Evolutionary conservation across 2,888 invertebrate genomes (phyloP).

Genomic region (Tanytarsus gracilentus): DNA sequence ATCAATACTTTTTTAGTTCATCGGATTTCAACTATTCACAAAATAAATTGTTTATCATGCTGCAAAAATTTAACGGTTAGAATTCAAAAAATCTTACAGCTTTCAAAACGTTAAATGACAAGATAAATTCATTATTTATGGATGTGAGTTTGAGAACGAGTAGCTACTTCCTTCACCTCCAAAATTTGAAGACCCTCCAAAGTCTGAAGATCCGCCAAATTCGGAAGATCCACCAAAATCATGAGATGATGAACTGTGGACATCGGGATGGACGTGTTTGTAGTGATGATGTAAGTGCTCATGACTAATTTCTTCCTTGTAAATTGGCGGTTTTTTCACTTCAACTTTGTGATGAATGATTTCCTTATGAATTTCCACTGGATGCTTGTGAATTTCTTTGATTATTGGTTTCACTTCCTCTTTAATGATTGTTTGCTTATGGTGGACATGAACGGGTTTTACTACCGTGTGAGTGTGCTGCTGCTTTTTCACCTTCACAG

Average conservation of each 20-base stretch:
- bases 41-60: background rate
- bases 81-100: background rate
- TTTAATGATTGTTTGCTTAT: conserved; percentile 42
- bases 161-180: background rate
- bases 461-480: conserved; percentile 42
- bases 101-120: background rate
- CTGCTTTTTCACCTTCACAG: conserved; percentile 41
- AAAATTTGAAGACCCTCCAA: background rate
- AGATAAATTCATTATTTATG: background rate
- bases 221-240: background rate
- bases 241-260: background rate
- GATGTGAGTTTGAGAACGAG: background rate
- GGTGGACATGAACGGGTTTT: conserved; percentile 43
- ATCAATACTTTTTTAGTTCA: too few relatives aligned
- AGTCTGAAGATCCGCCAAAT: background rate
- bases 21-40: too few relatives aligned
- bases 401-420: conserved; percentile 41
- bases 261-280: conserved; percentile 31
- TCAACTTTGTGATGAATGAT: background rate
- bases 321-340: conserved; percentile 31
- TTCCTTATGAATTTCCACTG: conserved; percentile 7
- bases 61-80: background rate
- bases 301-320: conserved; percentile 36
- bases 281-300: conserved; percentile 41
- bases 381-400: conserved; percentile 37